A percentile compares a stretch with the other conserved stretches of the same genome.
Evolutionary conservation across 2,113 vertebrate genomes (phyloP).

Genomic region (Synchiropus splendidus): DNA sequence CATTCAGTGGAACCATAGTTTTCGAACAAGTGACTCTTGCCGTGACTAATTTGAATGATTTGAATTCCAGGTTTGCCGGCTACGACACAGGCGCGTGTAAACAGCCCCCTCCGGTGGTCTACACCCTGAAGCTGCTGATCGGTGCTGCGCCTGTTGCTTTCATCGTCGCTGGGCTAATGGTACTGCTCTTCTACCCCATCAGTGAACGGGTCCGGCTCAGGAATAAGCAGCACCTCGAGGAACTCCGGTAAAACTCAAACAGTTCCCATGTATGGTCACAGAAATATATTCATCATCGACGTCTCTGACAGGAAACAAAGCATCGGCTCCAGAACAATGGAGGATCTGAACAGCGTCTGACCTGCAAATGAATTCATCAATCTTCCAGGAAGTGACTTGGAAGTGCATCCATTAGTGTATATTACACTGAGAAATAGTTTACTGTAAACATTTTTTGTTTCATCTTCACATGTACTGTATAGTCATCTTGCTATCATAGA

Average conservation of each 20-base stretch:
- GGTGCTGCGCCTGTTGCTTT: conserved; percentile 81
- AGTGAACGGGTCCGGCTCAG: conserved; percentile 72
- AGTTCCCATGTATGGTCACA: conserved; percentile 2
- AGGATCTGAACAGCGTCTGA: conserved; percentile 53
- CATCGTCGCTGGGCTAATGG: conserved; percentile 76
- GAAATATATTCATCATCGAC: not conserved
- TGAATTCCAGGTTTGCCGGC: conserved; percentile 75
- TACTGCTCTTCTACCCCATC: conserved; percentile 81
- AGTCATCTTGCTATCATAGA: conserved; percentile 39
- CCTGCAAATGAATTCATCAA: conserved; percentile 7
- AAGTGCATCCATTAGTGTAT: conserved; percentile 66
- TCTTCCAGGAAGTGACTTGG: conserved; percentile 57
- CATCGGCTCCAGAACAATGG: conserved; percentile 44
- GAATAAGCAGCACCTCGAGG: conserved; percentile 69
- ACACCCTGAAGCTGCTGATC: conserved; percentile 85
- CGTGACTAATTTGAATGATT: no score
- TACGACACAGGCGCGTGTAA: conserved; percentile 79
- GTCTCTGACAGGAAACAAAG: conserved; percentile 54
- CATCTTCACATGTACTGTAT: conserved; percentile 61
- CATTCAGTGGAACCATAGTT: no score
- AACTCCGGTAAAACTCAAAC: conserved; percentile 66
- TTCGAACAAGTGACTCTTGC: no score
- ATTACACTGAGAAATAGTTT: conserved; percentile 71
- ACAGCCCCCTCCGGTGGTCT: conserved; percentile 75
- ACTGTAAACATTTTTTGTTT: conserved; percentile 59